Conservation (phyloP, 2,797 vertebrate species). For the Chaenodraco wilsoni region DNA sequence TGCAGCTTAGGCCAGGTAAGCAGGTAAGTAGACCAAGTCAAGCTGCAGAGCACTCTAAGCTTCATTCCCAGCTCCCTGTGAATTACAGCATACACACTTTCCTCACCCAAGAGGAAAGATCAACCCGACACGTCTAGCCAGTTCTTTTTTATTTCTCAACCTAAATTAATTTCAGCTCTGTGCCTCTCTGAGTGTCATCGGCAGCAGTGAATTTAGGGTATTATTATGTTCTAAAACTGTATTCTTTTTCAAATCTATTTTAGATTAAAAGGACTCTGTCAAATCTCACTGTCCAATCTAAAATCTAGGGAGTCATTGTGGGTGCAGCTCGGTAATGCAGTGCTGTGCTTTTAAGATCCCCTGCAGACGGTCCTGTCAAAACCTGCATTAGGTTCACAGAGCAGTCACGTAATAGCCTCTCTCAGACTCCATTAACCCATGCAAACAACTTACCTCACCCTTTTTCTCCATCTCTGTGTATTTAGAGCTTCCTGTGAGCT, state of each 20-base stretch:
- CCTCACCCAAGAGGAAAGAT: constrained; percentile 56
- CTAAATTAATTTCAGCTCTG: not conserved
- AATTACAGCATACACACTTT: constrained; percentile 60
- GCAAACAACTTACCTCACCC: constrained; percentile 37
- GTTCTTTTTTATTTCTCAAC: not conserved
- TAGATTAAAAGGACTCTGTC: not conserved
- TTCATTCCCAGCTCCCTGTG: constrained; percentile 42
- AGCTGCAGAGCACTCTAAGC: constrained; percentile 60
- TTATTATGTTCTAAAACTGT: not conserved
- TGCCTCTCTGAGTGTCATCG: not conserved
- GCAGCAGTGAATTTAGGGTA: no score
- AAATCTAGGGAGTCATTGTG: not conserved
- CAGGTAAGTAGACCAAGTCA: constrained; percentile 76
- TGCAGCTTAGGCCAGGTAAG: constrained; percentile 73
- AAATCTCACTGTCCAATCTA: constrained; percentile 7
- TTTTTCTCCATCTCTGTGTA: constrained; percentile 44
- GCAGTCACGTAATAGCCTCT: constrained; percentile 47
- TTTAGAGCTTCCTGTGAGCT: constrained; percentile 38
- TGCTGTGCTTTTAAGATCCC: constrained; percentile 13
- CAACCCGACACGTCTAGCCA: constrained; percentile 21
- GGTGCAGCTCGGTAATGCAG: constrained; percentile 10
- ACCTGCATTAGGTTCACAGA: constrained; percentile 37
- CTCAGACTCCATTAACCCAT: constrained; percentile 47
- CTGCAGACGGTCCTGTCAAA: constrained; percentile 32
- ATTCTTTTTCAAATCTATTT: constrained; percentile 9